Evolutionary conservation across 2,113 vertebrate genomes (phyloP), one percentile per base, ranked within the genome.

Genomic region (Numida meleagris): DNA sequence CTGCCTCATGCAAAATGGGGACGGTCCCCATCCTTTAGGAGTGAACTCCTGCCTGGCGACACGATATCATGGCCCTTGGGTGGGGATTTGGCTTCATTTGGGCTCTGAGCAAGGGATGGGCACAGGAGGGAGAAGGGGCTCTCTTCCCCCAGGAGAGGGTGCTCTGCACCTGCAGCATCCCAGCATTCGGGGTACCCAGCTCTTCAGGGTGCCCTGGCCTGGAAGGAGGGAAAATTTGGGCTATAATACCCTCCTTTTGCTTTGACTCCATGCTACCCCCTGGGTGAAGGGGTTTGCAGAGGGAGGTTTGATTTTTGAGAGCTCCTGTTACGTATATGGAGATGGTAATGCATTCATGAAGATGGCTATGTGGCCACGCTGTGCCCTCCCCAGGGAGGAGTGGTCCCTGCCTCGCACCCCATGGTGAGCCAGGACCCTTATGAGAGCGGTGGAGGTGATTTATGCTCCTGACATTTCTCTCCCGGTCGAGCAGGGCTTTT

Each of bases 401-500:
- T 18, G 8, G 46, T 38, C 48, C 68, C 48, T 71, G 34, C 34
- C 46, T 31, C 14, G 45, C 65, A 63, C 90, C 76, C 75, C 55
- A 80, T 77, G 67, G 63, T 82, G 76, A 89, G 71, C 53, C 45
- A 66, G 76, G 68, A 86, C 63, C 82, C 85, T 88, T 59, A 42
- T 29, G 59, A 90, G 55, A 51, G 79, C 82, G 1, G 57, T 20
- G 21, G 42, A 43, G 68, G 61, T 97, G 94, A 96, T 97, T 95
- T 96, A 97, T 97, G 85, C 80, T 94, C 72, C 87, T 91, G 93
- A 97, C 88, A 61, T 94, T 77, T 97, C 73, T 86, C 82, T 94
- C 88, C 79, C 4, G 4, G 88, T 91, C 51, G 62, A 88, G 82
- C 91, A 95, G 89, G 89, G 93, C 94, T 95, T 96, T 96, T 96